Conservation (phyloP, 2,888 invertebrate genomes). For the Orchestes rusci region DNA sequence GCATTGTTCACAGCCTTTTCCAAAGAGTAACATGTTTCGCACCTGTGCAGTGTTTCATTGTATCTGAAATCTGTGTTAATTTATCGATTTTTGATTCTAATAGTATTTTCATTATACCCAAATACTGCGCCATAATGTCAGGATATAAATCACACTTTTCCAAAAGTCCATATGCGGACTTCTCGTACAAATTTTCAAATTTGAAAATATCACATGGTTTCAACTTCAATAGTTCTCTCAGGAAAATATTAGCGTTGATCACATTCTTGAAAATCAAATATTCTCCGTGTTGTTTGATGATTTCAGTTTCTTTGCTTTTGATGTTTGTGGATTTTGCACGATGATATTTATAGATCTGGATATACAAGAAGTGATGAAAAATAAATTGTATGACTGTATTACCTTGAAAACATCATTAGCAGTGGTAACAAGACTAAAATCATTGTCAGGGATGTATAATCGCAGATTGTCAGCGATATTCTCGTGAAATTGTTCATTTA, state of each 20-base stretch:
- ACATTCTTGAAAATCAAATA: slow-evolving; percentile 31
- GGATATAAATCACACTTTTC: slow-evolving; percentile 35
- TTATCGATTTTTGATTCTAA: background rate
- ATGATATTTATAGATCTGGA: no score
- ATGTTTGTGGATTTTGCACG: no score
- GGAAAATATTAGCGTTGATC: slow-evolving; percentile 26
- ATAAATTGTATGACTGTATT: no score
- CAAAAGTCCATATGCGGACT: slow-evolving; percentile 33
- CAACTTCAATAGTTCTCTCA: slow-evolving; percentile 32
- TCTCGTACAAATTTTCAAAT: slow-evolving; percentile 21
- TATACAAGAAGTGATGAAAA: no score
- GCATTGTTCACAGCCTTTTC: no score
- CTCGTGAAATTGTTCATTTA: no score
- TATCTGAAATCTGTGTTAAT: slow-evolving; percentile 28
- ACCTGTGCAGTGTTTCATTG: slow-evolving; percentile 25
- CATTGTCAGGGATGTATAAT: no score
- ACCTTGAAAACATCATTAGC: no score
- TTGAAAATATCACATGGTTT: slow-evolving; percentile 31
- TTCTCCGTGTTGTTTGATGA: slow-evolving; percentile 34
- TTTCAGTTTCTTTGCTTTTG: slow-evolving; percentile 29
- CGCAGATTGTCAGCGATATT: no score
- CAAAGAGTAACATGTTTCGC: slow-evolving; percentile 13
- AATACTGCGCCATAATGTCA: slow-evolving; percentile 29
- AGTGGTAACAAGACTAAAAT: no score
- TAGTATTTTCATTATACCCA: slow-evolving; percentile 31